phyloP scores from a whole-genome alignment of 2,888 invertebrate species.

The Agrochola litura region DNA sequence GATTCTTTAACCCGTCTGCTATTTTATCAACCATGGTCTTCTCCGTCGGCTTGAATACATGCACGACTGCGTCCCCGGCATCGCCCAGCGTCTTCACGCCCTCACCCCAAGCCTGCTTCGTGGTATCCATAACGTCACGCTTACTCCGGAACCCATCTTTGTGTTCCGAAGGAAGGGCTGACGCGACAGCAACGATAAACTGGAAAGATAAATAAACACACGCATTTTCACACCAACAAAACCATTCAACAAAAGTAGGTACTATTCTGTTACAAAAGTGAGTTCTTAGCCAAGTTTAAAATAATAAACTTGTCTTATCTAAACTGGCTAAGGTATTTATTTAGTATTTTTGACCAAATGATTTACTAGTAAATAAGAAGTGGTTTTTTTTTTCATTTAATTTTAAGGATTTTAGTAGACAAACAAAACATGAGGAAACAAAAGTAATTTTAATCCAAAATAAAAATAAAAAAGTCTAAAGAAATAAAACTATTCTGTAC shows the following conservation, averaged over 20 bases:
- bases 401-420: neutral
- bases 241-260: neutral
- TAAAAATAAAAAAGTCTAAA: neutral
- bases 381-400: no score
- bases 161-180: slow-evolving; percentile 73
- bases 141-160: slow-evolving; percentile 68
- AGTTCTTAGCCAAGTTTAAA: neutral
- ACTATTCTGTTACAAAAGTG: neutral
- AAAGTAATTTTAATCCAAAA: neutral
- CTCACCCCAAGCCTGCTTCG: slow-evolving; percentile 84
- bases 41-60: slow-evolving; percentile 86
- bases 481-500: slow-evolving; percentile 63
- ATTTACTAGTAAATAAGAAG: neutral
- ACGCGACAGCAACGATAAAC: slow-evolving; percentile 69
- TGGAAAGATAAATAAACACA: slow-evolving; percentile 61
- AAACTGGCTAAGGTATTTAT: neutral
- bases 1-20: slow-evolving; percentile 78
- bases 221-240: neutral
- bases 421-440: neutral
- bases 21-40: slow-evolving; percentile 81
- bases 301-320: no score
- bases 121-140: slow-evolving; percentile 84
- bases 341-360: neutral
- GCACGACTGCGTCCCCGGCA: slow-evolving; percentile 84
- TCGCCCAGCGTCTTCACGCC: slow-evolving; percentile 81